Evolutionary conservation across 2,113 vertebrate species (phyloP), one percentile per base, ranked within the genome.

Genomic region (Phocoena sinus): DNA sequence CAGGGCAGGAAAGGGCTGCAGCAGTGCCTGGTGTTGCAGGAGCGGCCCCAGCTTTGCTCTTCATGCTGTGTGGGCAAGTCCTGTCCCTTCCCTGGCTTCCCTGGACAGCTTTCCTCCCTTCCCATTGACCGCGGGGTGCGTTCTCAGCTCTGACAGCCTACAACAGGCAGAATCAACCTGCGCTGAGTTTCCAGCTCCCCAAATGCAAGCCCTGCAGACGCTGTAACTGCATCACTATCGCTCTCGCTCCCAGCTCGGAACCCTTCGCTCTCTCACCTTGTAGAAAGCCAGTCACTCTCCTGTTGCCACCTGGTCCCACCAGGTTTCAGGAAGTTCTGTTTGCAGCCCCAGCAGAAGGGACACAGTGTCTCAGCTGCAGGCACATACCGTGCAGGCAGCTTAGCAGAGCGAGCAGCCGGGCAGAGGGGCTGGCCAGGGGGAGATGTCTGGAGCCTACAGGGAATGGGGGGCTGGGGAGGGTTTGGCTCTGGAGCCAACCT

Each of bases 271-370:
- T 33, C 36, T 93, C 38, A 33, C 23, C 31, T 82, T 77, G 67
- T 81, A 41, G 76, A 88, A 76, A 85, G 92, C 76, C 79, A 87
- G 97, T 65, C 82, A 88, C 88, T 95, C 92, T 94, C 50, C 87
- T 18, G 17, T 91, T 41, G 91, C 81, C 1, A 84, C 95, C 71
- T 88, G 98, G 95, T 25, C 95, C 91, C 28, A 3, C 84, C 28
- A 81, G 89, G 62, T 96, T 92, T 97, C 76, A 92, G 89, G 65
- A 97, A 96, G 91, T 96, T 98, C 96, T 98, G 97, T 38, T 36
- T 96, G 97, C 95, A 97, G 97, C 95, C 93, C 96, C 90, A 87
- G 77, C 87, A 88, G 97, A 97, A 98, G 95, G 97, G 97, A 97
- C 98, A 84, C 79, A 70, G 23, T 70, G 97, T 98, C 93, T 97